Evolutionary conservation across 2,797 vertebrate species (phyloP), one percentile per base, ranked within the genome.

Genomic region (Emydoidea blandingii): DNA sequence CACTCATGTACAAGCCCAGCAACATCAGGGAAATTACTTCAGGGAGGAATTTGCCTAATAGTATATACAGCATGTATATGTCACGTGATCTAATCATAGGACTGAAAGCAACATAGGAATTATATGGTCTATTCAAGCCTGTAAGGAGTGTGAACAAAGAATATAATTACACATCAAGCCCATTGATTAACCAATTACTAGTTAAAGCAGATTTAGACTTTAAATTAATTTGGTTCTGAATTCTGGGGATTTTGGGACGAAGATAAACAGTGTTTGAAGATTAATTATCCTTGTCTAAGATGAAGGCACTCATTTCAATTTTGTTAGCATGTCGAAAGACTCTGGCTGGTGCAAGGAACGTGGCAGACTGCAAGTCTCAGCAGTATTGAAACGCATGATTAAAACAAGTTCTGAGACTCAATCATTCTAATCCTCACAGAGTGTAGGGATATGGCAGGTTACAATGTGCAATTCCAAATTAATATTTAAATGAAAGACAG

Each of bases 261-360:
- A 98, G 97, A 98, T 98, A 98, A 98, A 98, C 97, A 98, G 97
- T 98, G 95, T 98, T 98, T 98, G 98, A 98, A 98, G 98, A 98
- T 98, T 98, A 98, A 98, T 98, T 98, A 98, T 97, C 97, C 96
- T 89, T 97, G 95, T 97, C 93, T 95, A 95, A 98, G 97, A 98
- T 97, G 97, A 98, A 98, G 98, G 93, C 96, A 95, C 93, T 98
- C 79, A 96, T 98, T 98, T 98, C 96, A 95, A 94, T 97, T 97
- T 96, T 97, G 97, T 97, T 96, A 96, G 74, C 44, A 0, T 94
- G 87, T 94, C 50, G 8, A 91, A 97, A 97, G 88, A 5, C 92
- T 95, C 86, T 94, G 94, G 87, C 85, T 96, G 88, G 91, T 92
- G 85, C 86, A 91, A 81, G 88, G 91, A 83, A 92, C 41, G 84